Evolutionary conservation across 2,113 vertebrate species (phyloP).

Genomic region (Benitochromis conjunctus): DNA sequence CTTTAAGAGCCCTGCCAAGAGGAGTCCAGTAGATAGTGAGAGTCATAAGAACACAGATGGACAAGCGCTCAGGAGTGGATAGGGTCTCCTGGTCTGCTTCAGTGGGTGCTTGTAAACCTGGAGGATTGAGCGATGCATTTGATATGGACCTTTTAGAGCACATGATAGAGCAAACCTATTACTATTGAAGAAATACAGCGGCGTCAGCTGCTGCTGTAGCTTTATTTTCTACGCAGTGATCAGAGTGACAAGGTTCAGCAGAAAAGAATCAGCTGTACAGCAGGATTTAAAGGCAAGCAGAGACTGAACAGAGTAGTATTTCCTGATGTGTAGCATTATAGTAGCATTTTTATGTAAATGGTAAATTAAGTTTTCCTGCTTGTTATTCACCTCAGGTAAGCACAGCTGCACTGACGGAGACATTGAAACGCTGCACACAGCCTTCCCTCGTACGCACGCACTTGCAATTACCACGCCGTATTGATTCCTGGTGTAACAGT

Average conservation of each 20-base stretch:
- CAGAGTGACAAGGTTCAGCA: background rate
- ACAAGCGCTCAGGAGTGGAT: background rate
- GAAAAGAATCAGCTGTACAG: background rate
- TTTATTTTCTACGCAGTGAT: background rate
- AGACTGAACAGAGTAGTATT: background rate
- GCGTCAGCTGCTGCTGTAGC: background rate
- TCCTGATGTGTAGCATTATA: background rate
- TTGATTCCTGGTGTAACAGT: background rate
- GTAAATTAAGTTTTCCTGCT: background rate
- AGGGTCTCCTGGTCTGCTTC: background rate
- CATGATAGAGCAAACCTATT: background rate
- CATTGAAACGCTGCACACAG: background rate
- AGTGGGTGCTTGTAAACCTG: background rate
- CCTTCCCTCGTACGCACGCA: background rate
- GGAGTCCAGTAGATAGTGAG: background rate
- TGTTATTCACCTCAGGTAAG: background rate
- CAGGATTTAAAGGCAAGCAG: background rate
- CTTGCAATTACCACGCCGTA: background rate
- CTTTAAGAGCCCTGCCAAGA: background rate
- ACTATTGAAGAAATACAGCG: background rate
- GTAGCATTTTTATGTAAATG: background rate
- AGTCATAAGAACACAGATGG: constrained; percentile 1
- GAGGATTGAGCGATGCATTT: background rate
- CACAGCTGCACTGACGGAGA: background rate
- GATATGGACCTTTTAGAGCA: background rate